A percentile compares a stretch with the other conserved stretches of the same genome.
Conservation (phyloP, 2,888 invertebrate species). For the Metopia argyrocephala region DNA sequence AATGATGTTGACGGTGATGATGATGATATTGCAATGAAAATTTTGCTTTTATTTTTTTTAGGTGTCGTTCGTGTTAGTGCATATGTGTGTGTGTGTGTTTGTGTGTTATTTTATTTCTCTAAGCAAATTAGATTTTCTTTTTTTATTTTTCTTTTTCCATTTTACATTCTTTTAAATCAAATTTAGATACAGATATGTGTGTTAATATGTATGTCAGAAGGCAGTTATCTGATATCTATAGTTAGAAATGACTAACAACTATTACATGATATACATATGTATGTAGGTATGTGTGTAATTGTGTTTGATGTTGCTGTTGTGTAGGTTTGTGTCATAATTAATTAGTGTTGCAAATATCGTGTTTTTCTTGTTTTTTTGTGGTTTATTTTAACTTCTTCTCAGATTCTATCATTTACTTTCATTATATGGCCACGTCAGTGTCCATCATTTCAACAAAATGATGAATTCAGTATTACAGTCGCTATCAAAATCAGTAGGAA, state of each 20-base stretch:
- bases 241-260: conserved; percentile 27
- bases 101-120: background rate
- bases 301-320: background rate
- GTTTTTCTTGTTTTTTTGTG: background rate
- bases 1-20: background rate
- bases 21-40: conserved; percentile 44
- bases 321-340: conserved; percentile 16
- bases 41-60: conserved; percentile 12
- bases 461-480: no score
- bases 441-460: conserved; percentile 37
- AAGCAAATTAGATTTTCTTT: background rate
- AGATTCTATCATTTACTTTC: no score
- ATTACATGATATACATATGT: background rate
- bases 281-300: conserved; percentile 2
- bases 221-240: conserved; percentile 5
- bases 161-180: conserved; percentile 15
- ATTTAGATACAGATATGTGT: conserved; percentile 43
- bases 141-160: background rate
- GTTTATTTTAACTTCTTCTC: no score
- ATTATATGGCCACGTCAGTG: no score
- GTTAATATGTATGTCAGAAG: no score
- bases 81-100: background rate
- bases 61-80: background rate
- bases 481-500: no score
- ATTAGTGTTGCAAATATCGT: conserved; percentile 12